phyloP scores from a whole-genome alignment of 1,140 invertebrate genomes.

The Solenopsis fugax region DNA sequence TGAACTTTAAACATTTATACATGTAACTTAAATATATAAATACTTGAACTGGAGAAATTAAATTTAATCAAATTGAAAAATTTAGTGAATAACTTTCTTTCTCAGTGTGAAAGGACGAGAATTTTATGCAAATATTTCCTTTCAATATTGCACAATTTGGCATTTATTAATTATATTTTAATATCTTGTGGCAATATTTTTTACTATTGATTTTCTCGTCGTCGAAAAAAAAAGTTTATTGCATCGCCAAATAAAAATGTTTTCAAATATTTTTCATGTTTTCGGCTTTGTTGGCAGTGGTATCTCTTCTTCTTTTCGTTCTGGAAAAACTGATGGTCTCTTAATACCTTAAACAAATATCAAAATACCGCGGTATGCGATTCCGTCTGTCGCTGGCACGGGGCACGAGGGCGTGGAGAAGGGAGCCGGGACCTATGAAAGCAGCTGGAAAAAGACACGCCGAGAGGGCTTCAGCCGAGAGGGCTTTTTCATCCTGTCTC shows the following conservation, averaged over 20 bases:
- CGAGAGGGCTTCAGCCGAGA: constrained; percentile 43
- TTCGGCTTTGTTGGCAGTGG: background rate
- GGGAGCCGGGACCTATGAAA: constrained; percentile 15
- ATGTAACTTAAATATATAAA: too few relatives aligned
- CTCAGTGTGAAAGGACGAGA: background rate
- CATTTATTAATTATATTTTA: background rate
- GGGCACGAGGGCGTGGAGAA: background rate
- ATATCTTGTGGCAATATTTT: background rate
- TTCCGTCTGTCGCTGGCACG: background rate
- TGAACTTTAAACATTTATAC: too few relatives aligned
- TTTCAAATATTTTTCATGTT: background rate
- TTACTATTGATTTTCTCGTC: background rate
- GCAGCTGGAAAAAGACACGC: constrained; percentile 52
- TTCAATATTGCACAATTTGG: background rate
- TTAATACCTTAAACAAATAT: constrained; percentile 6
- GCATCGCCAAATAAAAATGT: background rate
- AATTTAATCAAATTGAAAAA: too few relatives aligned
- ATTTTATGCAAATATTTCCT: background rate
- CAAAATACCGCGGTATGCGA: background rate
- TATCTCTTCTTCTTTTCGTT: background rate
- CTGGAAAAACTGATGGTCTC: background rate
- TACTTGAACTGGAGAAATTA: too few relatives aligned
- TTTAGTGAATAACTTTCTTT: too few relatives aligned
- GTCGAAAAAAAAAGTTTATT: background rate
- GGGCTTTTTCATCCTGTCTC: constrained; percentile 56